phyloP scores from a whole-genome alignment of 2,888 invertebrate species.

The Operophtera brumata region DNA sequence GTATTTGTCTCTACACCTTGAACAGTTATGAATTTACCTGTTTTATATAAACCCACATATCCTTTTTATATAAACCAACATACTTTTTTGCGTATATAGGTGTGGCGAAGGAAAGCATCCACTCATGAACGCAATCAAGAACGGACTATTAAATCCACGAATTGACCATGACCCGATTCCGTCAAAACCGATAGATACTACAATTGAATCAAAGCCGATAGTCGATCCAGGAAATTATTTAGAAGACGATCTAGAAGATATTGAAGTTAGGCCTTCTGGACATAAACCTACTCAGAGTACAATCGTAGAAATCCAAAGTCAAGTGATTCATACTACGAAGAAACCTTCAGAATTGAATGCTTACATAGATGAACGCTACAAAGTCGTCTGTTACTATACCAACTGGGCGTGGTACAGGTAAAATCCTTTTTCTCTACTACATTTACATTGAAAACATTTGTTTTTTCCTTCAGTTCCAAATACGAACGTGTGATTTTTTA shows the following conservation, averaged over 20 bases:
- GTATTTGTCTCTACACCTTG: conserved; percentile 1
- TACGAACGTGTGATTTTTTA: conserved; percentile 40
- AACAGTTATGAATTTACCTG: neutral
- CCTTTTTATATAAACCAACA: neutral
- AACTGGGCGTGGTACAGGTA: conserved; percentile 96
- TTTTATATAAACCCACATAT: neutral
- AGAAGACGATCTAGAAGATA: conserved; percentile 68
- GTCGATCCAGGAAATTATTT: conserved; percentile 52
- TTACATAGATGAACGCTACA: conserved; percentile 75
- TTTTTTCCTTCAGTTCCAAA: neutral
- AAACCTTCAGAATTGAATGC: conserved; percentile 43
- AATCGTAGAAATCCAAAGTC: conserved; percentile 35
- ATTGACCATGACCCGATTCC: conserved; percentile 31
- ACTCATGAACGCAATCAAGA: conserved; percentile 87
- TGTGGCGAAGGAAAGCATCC: conserved; percentile 92
- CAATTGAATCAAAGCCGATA: conserved; percentile 44
- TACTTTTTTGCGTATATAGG: conserved; percentile 47
- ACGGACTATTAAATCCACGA: conserved; percentile 81
- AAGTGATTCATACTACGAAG: conserved; percentile 46
- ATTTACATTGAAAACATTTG: too few relatives aligned
- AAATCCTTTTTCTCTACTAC: neutral
- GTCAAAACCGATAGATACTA: conserved; percentile 34
- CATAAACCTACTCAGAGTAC: conserved; percentile 24
- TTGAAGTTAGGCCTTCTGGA: conserved; percentile 59
- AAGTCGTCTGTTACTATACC: conserved; percentile 94